These are phyloP conservation scores for Ophioninae sp. DNA, from an alignment of 2,888 invertebrate genomes.

Conservation along the genomic window DNA sequence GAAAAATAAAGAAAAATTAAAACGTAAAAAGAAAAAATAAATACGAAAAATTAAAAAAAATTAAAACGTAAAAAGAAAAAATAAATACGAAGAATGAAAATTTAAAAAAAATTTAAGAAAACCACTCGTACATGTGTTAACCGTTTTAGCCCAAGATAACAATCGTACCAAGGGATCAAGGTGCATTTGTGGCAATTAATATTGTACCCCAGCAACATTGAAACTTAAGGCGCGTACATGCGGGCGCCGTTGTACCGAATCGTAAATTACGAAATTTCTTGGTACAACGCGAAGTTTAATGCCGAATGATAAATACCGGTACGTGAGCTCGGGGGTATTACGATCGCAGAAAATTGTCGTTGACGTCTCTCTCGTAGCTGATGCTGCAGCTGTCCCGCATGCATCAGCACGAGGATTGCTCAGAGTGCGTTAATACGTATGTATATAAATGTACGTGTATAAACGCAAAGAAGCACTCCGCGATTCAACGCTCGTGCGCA, in stretches of 20 bases:
- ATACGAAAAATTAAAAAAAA: too few species aligned
- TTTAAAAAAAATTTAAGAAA: not conserved
- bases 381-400: slow-evolving; percentile 67
- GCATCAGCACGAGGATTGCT: slow-evolving; percentile 28
- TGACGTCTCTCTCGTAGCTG: slow-evolving; percentile 35
- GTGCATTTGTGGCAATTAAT: slow-evolving; percentile 9
- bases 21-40: too few species aligned
- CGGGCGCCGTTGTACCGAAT: slow-evolving; percentile 38
- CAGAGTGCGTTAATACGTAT: not conserved
- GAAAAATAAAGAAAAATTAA: too few species aligned
- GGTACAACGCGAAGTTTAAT: slow-evolving; percentile 45
- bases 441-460: not conserved
- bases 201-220: not conserved
- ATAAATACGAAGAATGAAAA: too few species aligned
- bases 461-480: not conserved
- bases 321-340: slow-evolving; percentile 15
- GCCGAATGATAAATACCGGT: slow-evolving; percentile 35
- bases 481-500: not conserved
- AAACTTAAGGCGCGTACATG: slow-evolving; percentile 19
- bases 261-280: slow-evolving; percentile 53
- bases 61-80: too few species aligned
- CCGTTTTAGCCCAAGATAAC: not conserved
- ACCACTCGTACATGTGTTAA: not conserved
- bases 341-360: slow-evolving; percentile 41
- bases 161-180: slow-evolving; percentile 3